Evolutionary conservation across 1,140 invertebrate species (phyloP), one percentile per base, ranked within the genome.

Genomic region (Hermetia illucens): DNA sequence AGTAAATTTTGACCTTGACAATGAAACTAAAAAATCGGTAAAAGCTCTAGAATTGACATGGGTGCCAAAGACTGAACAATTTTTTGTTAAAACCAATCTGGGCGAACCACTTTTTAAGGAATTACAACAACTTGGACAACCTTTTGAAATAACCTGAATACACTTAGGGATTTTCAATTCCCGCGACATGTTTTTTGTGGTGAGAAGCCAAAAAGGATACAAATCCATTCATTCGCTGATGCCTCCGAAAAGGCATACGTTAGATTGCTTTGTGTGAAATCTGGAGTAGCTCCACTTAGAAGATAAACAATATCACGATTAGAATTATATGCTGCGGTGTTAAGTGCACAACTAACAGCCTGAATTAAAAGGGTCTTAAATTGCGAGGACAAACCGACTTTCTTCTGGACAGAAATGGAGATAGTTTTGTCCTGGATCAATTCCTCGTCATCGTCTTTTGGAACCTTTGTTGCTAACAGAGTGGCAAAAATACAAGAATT

Each of bases 171-270:
- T 9, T 42, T 51, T 22, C 20, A 17, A 17, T 12, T 34, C 18
- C 12, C 25, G 16, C 21, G 36, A 13, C 24, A 34, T 20, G 17
- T 32, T 1, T 18, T 16, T 41, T 25, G 40, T 21, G 32, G 6
- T 2, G 29, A 3, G 3, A 10, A 19, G n/a, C 10, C 21, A 10
- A 31, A 31, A 18, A 30, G 24, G 21, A 39, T 25, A 19, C 21
- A 49, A 37, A 13, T 53, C 5, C 48, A 52, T 35, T 51, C 44
- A 16, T 64, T 62, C 40, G 39, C 45, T 2, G 62, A 63, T 42
- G 51, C 58, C 1, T 58, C 54, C 2, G 43, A 47, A 27, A 20
- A 39, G 16, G 50, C 55, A 9, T 60, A 57, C 25, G 51, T 37
- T 3, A 27, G 10, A 24, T 21, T 48, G 5, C n/a, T 46, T 15